Base-by-base conservation (phyloP, 2,797 vertebrate species). In the Microctenopoma lineatum region DNA sequence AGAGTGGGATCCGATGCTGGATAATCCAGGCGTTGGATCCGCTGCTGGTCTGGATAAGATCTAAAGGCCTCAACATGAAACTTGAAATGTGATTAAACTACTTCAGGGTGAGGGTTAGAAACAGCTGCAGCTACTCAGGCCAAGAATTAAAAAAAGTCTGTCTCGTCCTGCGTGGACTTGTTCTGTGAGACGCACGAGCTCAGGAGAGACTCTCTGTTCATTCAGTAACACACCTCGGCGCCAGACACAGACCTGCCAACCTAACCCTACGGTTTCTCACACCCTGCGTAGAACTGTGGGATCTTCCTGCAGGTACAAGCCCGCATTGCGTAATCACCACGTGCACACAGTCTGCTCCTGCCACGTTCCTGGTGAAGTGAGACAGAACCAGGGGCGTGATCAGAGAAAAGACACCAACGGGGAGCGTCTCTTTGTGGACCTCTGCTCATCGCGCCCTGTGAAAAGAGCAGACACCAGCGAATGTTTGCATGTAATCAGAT, bases 41-140 rank as follows among this genome's bases (percentile, higher is more conserved):
- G 55, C 66, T 51, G 12, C 59, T 77, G 73, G 70, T 66, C 58
- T 53, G 51, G 64, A 70, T 65, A 66, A 65, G 62, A 79, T 76
- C 79, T 61, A 66, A 81, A 67, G 27, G 66, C 70, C 75, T 79
- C 16, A 46, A 58, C 61, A 16, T 67, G 47, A 72, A 77, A 76
- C 67, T 10, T 78, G 32, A 70, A 82, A 68, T 81, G 51, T 69
- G 77, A 82, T 84, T 79, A 79, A 80, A 70, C 64, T 60, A 38
- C 66, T 83, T 78, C 5, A 60, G 62, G 14, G 29, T 54, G 42
- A 66, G 63, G 12, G 27, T 13, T 5, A 34, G 68, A 77, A 79
- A 63, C 76, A 80, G 76, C 75, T 82, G 79, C 61, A 67, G 0
- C 65, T 56, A 51, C 64, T 77, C 52, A 73, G 58, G 56, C 1